Evolutionary conservation across 2,888 invertebrate genomes (phyloP).

Genomic region (Crematogaster levior): DNA sequence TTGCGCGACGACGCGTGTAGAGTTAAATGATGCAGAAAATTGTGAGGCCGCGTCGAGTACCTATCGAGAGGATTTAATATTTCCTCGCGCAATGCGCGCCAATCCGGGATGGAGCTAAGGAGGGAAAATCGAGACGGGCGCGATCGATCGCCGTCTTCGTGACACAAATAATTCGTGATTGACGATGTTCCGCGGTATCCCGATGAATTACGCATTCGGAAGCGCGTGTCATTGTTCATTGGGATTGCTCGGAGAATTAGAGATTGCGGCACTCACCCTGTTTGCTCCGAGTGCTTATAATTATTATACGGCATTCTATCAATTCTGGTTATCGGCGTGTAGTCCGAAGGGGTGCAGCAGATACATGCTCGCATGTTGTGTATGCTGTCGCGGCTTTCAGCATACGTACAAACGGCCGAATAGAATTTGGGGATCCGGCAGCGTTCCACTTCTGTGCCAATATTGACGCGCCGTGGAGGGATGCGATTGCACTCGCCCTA

Average conservation of each 20-base stretch:
- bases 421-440: constrained; percentile 58
- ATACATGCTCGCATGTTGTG: constrained; percentile 28
- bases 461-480: constrained; percentile 66
- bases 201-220: constrained; percentile 57
- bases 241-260: constrained; percentile 59
- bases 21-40: constrained; percentile 49
- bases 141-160: constrained; percentile 33
- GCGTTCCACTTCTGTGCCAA: constrained; percentile 68
- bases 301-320: constrained; percentile 69
- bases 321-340: constrained; percentile 59
- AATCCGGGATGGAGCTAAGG: neutral
- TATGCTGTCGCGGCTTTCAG: constrained; percentile 7
- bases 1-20: constrained; percentile 7
- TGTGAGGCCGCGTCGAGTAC: constrained; percentile 22
- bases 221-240: constrained; percentile 49
- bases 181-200: constrained; percentile 48
- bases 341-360: constrained; percentile 32
- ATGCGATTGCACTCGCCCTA: constrained; percentile 65
- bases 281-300: constrained; percentile 51
- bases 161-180: constrained; percentile 59
- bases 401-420: constrained; percentile 27
- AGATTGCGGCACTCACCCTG: constrained; percentile 46
- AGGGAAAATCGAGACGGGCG: neutral
- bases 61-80: neutral
- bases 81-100: neutral